Base-by-base conservation (phyloP, 2,113 vertebrate genomes). In the Myrmophylax atrothorax region DNA sequence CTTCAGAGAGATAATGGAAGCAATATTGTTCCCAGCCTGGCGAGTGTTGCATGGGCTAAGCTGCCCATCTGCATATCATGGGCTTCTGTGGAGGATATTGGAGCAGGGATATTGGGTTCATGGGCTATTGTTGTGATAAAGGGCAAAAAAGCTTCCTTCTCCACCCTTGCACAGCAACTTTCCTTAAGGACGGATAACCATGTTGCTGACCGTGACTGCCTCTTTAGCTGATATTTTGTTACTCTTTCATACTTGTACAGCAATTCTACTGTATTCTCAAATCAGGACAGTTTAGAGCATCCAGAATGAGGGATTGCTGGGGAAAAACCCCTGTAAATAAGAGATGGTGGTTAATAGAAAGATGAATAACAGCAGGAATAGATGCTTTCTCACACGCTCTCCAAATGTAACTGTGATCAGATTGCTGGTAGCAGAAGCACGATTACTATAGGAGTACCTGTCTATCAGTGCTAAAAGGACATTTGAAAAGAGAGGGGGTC, bases 21-120 rank as follows among this genome's bases (percentile, higher is more conserved):
- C 68, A 94, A 72, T 92, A 78, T 81, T 92, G 94, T 82, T 76
- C 60, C 33, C 77, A 79, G 72, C 52, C 90, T 94, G 94, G 91
- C 47, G 5, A 79, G 86, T 47, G 33, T 38, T 75, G 17, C 37
- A 14, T 55, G 53, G 75, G 18, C 85, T 63, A 46, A 86, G 46
- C 62, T 90, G 69, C 80, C 89, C 87, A 94, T 80, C 87, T 91
- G 87, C 63, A 91, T 19, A 33, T 31, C 9, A 12, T 52, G 79
- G 84, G 18, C 55, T 86, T 90, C 19, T 44, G 26, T 86, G 75
- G 63, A 70, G 31, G 46, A 18, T 62, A 33, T 6, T 76, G 70
- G 29, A 91, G 24, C n/a, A 69, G 46, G n/a, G 91, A 37, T 90
- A 46, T 82, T 29, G 50, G 52, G 29, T 63, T 91, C 22, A 31